Percentiles rank a stretch among this genome's conserved stretches.
phyloP scores from a whole-genome alignment of 2,797 vertebrate genomes.

The Lerista edwardsae region DNA sequence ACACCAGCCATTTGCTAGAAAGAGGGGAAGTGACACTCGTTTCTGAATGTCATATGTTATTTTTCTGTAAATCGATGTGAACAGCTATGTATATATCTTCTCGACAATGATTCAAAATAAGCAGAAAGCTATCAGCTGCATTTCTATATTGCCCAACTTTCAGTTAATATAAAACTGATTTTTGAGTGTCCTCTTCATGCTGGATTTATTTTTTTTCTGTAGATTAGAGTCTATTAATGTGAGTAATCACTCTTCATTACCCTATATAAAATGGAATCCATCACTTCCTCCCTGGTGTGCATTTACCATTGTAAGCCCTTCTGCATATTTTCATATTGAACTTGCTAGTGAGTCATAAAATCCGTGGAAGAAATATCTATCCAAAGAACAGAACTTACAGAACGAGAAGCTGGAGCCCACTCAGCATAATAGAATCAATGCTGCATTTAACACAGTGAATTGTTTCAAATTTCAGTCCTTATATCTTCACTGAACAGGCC shows the following conservation, averaged over 20 bases:
- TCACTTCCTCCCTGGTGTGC: constrained; percentile 72
- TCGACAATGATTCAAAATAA: rapidly evolving
- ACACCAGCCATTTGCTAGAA: background rate
- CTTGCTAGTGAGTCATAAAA: constrained; percentile 73
- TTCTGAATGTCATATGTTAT: background rate
- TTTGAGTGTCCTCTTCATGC: constrained; percentile 37
- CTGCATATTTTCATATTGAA: constrained; percentile 71
- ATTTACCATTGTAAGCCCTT: constrained; percentile 57
- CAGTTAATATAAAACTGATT: constrained; percentile 3
- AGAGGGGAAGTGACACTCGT: background rate
- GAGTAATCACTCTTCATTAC: constrained; percentile 64
- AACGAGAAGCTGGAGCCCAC: constrained; percentile 51
- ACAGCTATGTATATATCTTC: background rate
- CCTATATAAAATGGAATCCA: constrained; percentile 69
- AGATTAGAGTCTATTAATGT: constrained; percentile 59
- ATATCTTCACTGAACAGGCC: constrained; percentile 58
- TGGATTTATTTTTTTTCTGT: constrained; percentile 57
- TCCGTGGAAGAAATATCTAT: constrained; percentile 52
- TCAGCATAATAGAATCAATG: constrained; percentile 36
- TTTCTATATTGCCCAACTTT: background rate
- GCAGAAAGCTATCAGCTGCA: background rate
- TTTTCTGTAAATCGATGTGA: background rate
- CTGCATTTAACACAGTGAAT: constrained; percentile 30
- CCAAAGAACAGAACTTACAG: constrained; percentile 62
- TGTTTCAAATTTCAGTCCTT: constrained; percentile 57